Percentiles rank a stretch among this genome's conserved stretches.
phyloP scores from a whole-genome alignment of 2,113 vertebrate species.

The Ceyx margarethae region DNA sequence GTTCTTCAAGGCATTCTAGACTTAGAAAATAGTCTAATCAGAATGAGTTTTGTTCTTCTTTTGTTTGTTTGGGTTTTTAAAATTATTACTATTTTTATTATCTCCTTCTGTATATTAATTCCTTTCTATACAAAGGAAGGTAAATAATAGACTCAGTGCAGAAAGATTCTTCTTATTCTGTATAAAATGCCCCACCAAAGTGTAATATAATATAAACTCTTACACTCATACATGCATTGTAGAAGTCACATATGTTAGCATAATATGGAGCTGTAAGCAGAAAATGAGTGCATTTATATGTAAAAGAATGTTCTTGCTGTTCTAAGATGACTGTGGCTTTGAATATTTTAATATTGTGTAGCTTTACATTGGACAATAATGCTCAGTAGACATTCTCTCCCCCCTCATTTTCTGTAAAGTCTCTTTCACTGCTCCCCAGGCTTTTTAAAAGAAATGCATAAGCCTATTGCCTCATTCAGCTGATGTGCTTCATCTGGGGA shows the following conservation, averaged over 20 bases:
- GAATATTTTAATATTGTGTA: background rate
- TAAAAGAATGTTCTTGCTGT: background rate
- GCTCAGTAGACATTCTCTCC: background rate
- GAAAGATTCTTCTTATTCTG: background rate
- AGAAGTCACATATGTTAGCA: background rate
- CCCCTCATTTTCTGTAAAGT: background rate
- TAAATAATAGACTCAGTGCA: background rate
- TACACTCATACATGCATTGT: background rate
- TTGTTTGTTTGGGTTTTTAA: background rate
- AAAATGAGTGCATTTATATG: background rate
- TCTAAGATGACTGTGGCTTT: background rate
- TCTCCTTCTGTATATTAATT: background rate
- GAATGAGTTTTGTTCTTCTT: background rate
- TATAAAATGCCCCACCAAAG: background rate
- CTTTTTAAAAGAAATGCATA: rapidly evolving
- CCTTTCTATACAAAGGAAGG: background rate
- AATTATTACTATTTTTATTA: too few relatives aligned
- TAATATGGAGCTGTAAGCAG: background rate
- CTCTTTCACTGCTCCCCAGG: background rate
- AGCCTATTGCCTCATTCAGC: background rate
- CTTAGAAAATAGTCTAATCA: background rate
- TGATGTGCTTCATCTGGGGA: background rate
- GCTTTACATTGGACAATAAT: background rate
- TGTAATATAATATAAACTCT: background rate
- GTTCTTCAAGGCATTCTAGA: background rate